phyloP scores from a whole-genome alignment of 2,888 invertebrate genomes.

The Chaetogeoica ovagalla region DNA sequence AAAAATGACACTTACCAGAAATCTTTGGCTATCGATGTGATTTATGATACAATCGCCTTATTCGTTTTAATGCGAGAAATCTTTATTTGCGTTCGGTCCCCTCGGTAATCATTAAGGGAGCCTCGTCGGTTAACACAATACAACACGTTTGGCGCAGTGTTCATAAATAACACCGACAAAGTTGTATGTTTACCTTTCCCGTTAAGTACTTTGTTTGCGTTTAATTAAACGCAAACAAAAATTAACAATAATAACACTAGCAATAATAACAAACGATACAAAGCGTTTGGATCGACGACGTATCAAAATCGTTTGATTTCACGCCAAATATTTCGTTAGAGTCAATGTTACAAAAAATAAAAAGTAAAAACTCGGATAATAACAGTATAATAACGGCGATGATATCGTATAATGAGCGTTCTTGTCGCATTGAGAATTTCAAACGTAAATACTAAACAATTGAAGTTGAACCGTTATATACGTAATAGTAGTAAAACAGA shows the following conservation, averaged over 20 bases:
- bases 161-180: conserved; percentile 37
- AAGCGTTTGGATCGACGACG: no score
- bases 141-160: neutral
- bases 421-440: no score
- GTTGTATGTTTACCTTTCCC: conserved; percentile 15
- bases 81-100: conserved; percentile 28
- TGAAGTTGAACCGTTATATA: no score
- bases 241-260: neutral
- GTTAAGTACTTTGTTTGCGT: conserved; percentile 1
- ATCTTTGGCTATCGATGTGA: conserved; percentile 36
- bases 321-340: no score
- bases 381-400: no score
- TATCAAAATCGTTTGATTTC: no score
- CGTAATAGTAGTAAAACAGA: no score
- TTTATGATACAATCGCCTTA: conserved; percentile 32
- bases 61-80: conserved; percentile 38
- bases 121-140: conserved; percentile 39
- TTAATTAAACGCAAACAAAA: conserved; percentile 27
- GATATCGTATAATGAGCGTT: no score
- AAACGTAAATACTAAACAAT: no score
- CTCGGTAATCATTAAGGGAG: conserved; percentile 33
- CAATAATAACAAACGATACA: neutral
- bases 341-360: no score
- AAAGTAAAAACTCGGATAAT: no score
- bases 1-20: conserved; percentile 24